Percentiles rank a stretch among this genome's conserved stretches.
Conservation (phyloP, 2,797 vertebrate species). For the Darevskia nairensis region DNA sequence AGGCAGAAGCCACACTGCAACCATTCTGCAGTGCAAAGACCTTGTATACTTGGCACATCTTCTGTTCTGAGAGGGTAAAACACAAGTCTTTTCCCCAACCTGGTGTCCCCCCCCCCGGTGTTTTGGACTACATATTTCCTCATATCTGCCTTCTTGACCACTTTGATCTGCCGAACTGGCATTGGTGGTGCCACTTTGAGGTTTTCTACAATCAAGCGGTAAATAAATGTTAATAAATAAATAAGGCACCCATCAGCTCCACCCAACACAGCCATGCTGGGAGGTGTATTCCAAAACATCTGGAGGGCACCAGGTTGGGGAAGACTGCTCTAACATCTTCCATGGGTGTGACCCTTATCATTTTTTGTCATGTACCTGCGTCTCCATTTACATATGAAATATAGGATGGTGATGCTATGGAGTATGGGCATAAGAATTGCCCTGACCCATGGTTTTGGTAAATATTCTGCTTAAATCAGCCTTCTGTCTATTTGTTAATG, state of each 20-base stretch:
- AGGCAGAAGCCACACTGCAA: slow-evolving; percentile 5
- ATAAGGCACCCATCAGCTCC: too few relatives aligned
- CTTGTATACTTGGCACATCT: neutral
- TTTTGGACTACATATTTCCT: too few relatives aligned
- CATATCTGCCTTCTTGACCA: too few relatives aligned
- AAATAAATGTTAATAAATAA: too few relatives aligned
- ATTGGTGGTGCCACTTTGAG: too few relatives aligned
- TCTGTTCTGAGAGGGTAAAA: neutral
- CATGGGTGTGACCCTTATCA: neutral
- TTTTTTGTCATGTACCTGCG: neutral
- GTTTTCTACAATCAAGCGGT: too few relatives aligned
- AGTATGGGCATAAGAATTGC: neutral
- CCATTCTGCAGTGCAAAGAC: slow-evolving; percentile 9
- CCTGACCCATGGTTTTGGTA: neutral
- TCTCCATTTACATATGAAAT: neutral
- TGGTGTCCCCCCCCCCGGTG: too few relatives aligned
- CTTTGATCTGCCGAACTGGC: too few relatives aligned
- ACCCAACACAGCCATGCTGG: too few relatives aligned
- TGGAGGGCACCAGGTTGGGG: too few relatives aligned
- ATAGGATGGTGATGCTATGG: neutral
- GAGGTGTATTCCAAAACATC: too few relatives aligned
- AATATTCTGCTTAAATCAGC: neutral
- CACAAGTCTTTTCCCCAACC: neutral
- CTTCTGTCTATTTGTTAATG: neutral
- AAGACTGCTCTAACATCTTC: neutral